Conservation (phyloP, 2,797 vertebrate genomes). For the Spinus olivaceus region DNA sequence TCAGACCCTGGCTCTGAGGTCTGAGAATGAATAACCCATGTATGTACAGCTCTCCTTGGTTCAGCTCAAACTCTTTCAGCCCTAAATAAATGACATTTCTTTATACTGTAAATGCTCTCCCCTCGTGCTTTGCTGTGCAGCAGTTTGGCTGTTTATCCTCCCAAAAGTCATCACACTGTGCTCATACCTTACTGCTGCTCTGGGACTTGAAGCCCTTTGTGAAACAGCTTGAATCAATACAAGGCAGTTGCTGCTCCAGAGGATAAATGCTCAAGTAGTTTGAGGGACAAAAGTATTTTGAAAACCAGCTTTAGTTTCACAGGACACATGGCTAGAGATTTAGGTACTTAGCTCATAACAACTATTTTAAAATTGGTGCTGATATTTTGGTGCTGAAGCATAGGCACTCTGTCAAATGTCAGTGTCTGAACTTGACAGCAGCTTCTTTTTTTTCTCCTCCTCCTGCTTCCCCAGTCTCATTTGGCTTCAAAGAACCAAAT, state of each 20-base stretch:
- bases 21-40: not conserved
- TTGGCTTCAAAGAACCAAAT: not conserved
- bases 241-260: not conserved
- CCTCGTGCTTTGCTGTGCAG: not conserved
- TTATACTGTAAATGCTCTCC: not conserved
- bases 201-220: not conserved
- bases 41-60: not conserved
- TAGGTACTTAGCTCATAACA: not conserved
- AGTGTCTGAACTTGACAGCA: not conserved
- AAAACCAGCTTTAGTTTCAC: not conserved
- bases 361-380: not conserved
- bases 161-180: not conserved
- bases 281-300: not conserved
- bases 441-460: not conserved
- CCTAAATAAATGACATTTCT: not conserved
- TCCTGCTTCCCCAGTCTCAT: not conserved
- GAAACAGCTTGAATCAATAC: not conserved
- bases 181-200: not conserved
- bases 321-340: not conserved
- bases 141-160: not conserved
- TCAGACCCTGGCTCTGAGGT: not conserved
- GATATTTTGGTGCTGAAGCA: not conserved
- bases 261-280: not conserved
- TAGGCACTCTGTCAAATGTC: not conserved
- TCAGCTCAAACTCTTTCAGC: not conserved